Base-by-base conservation (phyloP, 2,797 vertebrate genomes). In the Phrynocephalus vlangalii region DNA sequence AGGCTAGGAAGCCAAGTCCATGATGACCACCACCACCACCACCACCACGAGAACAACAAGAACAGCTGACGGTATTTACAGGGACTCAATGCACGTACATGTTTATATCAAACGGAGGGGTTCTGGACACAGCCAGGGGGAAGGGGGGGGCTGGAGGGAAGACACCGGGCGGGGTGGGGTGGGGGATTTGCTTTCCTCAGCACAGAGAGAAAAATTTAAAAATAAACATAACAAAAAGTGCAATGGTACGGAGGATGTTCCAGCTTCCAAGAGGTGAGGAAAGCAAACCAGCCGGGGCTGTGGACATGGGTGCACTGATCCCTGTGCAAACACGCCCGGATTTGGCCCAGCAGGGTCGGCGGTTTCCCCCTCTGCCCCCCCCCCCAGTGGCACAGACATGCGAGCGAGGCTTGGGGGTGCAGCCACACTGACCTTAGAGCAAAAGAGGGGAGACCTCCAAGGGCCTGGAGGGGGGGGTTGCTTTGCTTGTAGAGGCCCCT, bases 71-170 rank as follows among this genome's bases (percentile, higher is more conserved):
- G 18, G 3, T 96, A 96, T 96, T 95, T 96, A 96, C 96, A 96
- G 88, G 38, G 87, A 90, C 87, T 86, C 86, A 91, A 95, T 81
- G 90, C 94, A 95, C 94, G 91, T 94, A 96, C 95, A 95, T 95
- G 96, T 96, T 94, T 95, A 96, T 93, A 96, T 68, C 85, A 78
- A n/a, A 85, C 13, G 1, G 9, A 73, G 79, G 80, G 44, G 87
- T 22, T 83, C 56, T 75, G 24, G 63, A 6, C 38, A 67, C 71
- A 86, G 88, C 73, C 52, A 9, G 9, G 52, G 9, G 8, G 8
- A 13, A 5, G 52, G 52, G 52, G 52, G 52, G 52, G 52, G 52
- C 52, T 56, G 52, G 52, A 13, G 13, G 52, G 52, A 56, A 13
- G 52, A 56, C 38, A 44, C 38, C 38, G 38, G 38, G 38, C 38